Base-by-base conservation (phyloP, 2,888 invertebrate species). In the Caenorhabditis sp. region DNA sequence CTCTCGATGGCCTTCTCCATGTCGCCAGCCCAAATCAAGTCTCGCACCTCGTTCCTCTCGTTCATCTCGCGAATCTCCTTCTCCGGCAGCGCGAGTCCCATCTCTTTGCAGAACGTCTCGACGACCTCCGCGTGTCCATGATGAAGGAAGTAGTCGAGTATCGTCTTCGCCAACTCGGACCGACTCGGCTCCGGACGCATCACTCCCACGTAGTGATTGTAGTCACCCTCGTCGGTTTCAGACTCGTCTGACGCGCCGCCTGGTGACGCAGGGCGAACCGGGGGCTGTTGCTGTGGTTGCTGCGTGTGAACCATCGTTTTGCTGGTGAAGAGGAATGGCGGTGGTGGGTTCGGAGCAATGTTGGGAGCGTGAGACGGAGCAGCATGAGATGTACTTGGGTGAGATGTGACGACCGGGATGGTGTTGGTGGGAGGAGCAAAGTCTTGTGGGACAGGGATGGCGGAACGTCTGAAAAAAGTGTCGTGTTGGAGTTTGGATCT, bases 101-200 rank as follows among this genome's bases (percentile, higher is more conserved):
- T 49, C 58, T 83, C 83, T n/a, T 47, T 22, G 31, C 82, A 77
- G 28, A 61, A 82, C 22, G 74, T 72, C 8, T 77, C 69, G 12
- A 68, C 28, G 22, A 82, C 59, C 47, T 80, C 80, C 31, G 69
- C 24, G 26, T 74, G 61, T 28, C 82, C 82, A 31, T 83, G 56
- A 28, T 66, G 58, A 10, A 79, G 63, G 35, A 83, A 75, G 26
- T 79, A 77, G 22, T 83, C 83, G 22, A 83, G 70, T 0, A 64
- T 70, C 8, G 77, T 47, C n/a, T 56, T 26, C 7, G 38, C 4
- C 4, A 83, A 35, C 3, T 83, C 74, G 1, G n/a, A 6, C 16
- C 41, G 24, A n/a, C 28, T 70, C 31, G 83, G 83, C 6, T 79
- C 54, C 19, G 83, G 83, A 44, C 76, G 63, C 70, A 82, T 58